Evolutionary conservation across 2,113 vertebrate genomes (phyloP), one percentile per base, ranked within the genome.

Genomic region (Calidris pygmaea): DNA sequence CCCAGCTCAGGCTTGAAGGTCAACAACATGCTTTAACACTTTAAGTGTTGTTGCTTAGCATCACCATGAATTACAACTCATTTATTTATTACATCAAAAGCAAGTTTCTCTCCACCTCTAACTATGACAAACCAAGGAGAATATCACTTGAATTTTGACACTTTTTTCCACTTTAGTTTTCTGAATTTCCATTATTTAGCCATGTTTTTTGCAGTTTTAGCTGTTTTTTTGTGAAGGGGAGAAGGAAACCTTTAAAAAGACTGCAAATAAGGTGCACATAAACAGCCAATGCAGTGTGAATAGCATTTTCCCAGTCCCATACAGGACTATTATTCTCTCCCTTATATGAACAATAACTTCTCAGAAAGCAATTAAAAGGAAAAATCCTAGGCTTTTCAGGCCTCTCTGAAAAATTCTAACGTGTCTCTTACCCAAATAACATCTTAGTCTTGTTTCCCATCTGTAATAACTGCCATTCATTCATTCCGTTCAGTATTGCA

Each of bases 11-110:
- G 37, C 76, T 15, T 91, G 80, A 95, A 95, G 70, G 68, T 95
- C 87, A 90, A 79, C 47, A 85, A 75, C 48, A 30, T 47, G 6
- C 48, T 82, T 96, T 68, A 88, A 84, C 56, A 72, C 68, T 91
- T 84, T 58, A 87, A 60, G 52, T 50, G 58, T 7, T 90, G 70
- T 45, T 93, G 84, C 90, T 91, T 91, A 95, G 74, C 85, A 90
- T 93, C 77, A 78, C 50, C n/a, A 37, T 43, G 66, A 89, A 76
- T 65, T 95, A 47, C 37, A 87, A 30, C 39, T 81, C 10, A 59
- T 78, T 76, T 87, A 58, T 91, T 80, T 89, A 67, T 79, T 85
- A 56, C 19, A 14, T 14, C 53, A 58, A 90, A 90, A 78, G 20
- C 13, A 75, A 84, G 18, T 74, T 88, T 78, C 39, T 90, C 14